Evolutionary conservation across 2,888 invertebrate species (phyloP).

Genomic region (Venustoraphidia nigricollis): DNA sequence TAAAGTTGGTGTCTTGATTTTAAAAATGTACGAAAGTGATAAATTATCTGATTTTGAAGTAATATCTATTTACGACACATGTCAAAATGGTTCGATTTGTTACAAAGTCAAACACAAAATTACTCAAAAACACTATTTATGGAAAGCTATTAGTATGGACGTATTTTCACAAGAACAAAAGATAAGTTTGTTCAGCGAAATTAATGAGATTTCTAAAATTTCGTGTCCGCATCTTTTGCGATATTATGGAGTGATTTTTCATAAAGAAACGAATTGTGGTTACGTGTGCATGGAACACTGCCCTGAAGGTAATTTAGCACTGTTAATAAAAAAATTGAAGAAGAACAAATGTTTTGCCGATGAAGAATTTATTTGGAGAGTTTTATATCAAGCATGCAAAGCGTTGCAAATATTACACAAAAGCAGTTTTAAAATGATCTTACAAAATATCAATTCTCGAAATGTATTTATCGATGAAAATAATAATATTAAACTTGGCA

Average conservation of each 20-base stretch:
- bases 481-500: too few relatives aligned
- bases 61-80: too few relatives aligned
- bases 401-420: constrained; percentile 37
- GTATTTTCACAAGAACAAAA: constrained; percentile 16
- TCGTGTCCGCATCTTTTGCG: constrained; percentile 32
- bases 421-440: too few relatives aligned
- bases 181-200: too few relatives aligned
- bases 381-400: constrained; percentile 33
- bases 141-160: constrained; percentile 27
- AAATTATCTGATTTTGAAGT: too few relatives aligned
- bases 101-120: constrained; percentile 38
- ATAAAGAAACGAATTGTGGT: constrained; percentile 33
- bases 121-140: constrained; percentile 33
- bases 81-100: constrained; percentile 20
- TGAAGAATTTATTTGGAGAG: constrained; percentile 40
- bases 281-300: constrained; percentile 45
- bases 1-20: too few relatives aligned
- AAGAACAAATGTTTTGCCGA: constrained; percentile 27
- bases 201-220: too few relatives aligned
- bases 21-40: too few relatives aligned
- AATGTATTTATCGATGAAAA: too few relatives aligned
- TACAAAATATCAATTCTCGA: too few relatives aligned
- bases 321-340: constrained; percentile 30
- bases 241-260: constrained; percentile 37
- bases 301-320: constrained; percentile 36